These are phyloP conservation scores for Eulithis testata DNA, from an alignment of 2,888 invertebrate species.

Conservation along the genomic window DNA sequence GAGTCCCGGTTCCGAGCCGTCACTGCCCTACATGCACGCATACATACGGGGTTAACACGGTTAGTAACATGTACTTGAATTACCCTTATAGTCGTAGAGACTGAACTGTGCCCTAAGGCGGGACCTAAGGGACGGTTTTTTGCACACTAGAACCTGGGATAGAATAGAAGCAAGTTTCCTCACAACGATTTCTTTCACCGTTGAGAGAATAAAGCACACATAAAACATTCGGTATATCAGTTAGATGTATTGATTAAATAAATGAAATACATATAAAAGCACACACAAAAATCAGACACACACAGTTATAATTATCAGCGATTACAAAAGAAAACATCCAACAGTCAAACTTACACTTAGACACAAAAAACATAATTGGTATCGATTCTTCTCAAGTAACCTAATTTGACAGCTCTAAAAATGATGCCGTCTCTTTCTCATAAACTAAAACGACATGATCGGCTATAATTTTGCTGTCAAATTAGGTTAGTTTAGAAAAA, in stretches of 20 bases:
- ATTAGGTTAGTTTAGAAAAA: too few species aligned
- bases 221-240: background rate
- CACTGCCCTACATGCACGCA: slow-evolving; percentile 61
- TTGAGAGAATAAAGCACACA: background rate
- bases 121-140: too few species aligned
- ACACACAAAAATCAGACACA: background rate
- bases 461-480: too few species aligned
- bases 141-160: too few species aligned
- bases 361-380: too few species aligned
- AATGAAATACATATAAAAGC: background rate
- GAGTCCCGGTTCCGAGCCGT: slow-evolving; percentile 64
- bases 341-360: too few species aligned
- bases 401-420: too few species aligned
- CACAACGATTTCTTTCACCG: background rate
- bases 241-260: background rate
- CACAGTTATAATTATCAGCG: background rate
- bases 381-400: too few species aligned
- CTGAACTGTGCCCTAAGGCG: too few species aligned
- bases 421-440: too few species aligned
- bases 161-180: background rate
- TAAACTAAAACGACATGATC: too few species aligned
- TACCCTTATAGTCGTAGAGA: too few species aligned
- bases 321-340: background rate
- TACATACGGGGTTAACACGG: slow-evolving; percentile 30
- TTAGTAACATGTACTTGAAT: background rate